Conservation (phyloP, 2,797 vertebrate genomes). For the Paguma larvata region DNA sequence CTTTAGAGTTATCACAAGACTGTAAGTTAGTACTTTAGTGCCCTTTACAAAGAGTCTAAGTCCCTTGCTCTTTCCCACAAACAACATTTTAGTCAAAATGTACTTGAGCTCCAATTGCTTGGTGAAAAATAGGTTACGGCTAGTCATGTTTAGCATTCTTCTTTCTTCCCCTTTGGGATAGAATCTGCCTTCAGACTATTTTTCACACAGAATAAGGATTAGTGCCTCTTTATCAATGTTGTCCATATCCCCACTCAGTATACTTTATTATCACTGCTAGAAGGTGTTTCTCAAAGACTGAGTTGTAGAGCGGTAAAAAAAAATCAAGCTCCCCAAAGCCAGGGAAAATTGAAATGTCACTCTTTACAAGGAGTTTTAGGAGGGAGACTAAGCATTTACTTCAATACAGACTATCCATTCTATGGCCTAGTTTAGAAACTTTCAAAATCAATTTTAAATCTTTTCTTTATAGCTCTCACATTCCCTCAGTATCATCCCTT, state of each 20-base stretch:
- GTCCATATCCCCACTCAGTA: conserved; percentile 64
- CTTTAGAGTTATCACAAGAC: background rate
- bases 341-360: conserved; percentile 85
- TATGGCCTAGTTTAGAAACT: conserved; percentile 81
- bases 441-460: conserved; percentile 81
- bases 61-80: conserved; percentile 11
- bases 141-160: conserved; percentile 48
- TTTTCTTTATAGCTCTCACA: conserved; percentile 78
- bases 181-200: conserved; percentile 77
- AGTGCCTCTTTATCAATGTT: conserved; percentile 80
- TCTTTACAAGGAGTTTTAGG: conserved; percentile 75
- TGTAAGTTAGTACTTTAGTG: conserved; percentile 58
- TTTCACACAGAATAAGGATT: conserved; percentile 79
- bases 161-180: conserved; percentile 65
- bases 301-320: conserved; percentile 78
- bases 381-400: conserved; percentile 78
- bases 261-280: conserved; percentile 77
- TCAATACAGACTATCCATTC: conserved; percentile 73
- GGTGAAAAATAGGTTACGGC: conserved; percentile 78
- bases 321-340: conserved; percentile 81
- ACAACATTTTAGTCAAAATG: conserved; percentile 67
- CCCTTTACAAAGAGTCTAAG: conserved; percentile 70
- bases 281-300: conserved; percentile 80
- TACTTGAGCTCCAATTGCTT: conserved; percentile 29
- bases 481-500: conserved; percentile 60